These are phyloP conservation scores for Empidonax traillii DNA, from an alignment of 2,113 vertebrate genomes.

Conservation along the genomic window DNA sequence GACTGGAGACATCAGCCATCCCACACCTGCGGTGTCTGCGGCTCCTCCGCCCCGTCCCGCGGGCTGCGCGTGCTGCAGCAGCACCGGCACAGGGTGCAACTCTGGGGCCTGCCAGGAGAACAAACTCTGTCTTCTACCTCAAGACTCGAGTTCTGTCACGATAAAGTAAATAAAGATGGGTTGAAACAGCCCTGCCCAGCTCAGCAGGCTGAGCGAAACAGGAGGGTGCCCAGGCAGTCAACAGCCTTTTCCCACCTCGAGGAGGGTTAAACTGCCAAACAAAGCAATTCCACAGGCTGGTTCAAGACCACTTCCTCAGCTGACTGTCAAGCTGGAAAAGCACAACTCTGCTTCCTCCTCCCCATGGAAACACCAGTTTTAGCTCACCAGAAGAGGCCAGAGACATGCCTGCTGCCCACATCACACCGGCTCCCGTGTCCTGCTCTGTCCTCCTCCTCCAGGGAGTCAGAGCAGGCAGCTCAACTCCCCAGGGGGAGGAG, in stretches of 20 bases:
- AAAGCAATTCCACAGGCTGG: background rate
- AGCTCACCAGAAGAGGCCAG: background rate
- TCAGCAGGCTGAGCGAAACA: background rate
- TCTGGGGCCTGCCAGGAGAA: background rate
- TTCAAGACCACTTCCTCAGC: background rate
- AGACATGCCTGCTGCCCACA: background rate
- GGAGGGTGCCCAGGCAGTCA: background rate
- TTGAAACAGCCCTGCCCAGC: background rate
- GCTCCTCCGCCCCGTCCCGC: rapidly evolving
- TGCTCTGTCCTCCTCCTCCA: background rate
- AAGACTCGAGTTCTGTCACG: background rate
- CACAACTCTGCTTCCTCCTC: background rate
- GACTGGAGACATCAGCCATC: background rate
- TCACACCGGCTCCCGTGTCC: background rate
- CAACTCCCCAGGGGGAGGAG: background rate
- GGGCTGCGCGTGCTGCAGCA: background rate
- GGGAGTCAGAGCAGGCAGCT: background rate
- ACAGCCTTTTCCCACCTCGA: background rate
- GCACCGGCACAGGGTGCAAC: background rate
- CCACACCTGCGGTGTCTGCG: rapidly evolving
- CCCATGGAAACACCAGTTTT: background rate
- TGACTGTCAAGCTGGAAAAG: background rate
- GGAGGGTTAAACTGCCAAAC: background rate
- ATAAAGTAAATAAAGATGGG: background rate
- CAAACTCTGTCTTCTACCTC: background rate